Conservation (phyloP, 92 coral and sea anemone genomes). For the Paragorgia papillata region DNA sequence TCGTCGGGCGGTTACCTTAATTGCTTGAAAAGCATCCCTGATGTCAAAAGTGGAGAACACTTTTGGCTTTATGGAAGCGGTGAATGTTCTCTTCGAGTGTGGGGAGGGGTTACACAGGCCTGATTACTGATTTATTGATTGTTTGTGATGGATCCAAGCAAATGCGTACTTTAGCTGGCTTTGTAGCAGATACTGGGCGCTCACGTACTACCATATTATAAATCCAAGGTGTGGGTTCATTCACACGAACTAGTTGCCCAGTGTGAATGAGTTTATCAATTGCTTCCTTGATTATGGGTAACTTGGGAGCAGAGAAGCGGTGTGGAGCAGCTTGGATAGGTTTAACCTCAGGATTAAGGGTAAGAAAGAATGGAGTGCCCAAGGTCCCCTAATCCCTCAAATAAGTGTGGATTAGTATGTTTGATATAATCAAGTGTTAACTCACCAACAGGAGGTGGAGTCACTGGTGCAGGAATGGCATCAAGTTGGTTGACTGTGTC, state of each 20-base stretch:
- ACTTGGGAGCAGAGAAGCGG: too few species aligned
- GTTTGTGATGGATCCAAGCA: constrained; percentile 65
- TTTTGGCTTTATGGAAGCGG: constrained; percentile 59
- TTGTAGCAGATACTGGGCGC: too few species aligned
- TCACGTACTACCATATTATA: constrained; percentile 55
- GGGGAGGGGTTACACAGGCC: constrained; percentile 58
- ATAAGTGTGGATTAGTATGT: too few species aligned
- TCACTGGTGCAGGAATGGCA: too few species aligned
- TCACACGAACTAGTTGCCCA: too few species aligned
- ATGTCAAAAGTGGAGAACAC: constrained; percentile 62
- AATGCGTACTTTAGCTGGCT: constrained; percentile 56
- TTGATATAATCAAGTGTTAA: constrained; percentile 48
- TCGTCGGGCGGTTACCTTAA: constrained; percentile 43
- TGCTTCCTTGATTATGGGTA: too few species aligned
- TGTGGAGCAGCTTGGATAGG: too few species aligned
- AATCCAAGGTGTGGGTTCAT: constrained; percentile 61
- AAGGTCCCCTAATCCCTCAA: too few species aligned
- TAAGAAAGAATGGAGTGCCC: too few species aligned
- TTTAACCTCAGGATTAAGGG: too few species aligned
- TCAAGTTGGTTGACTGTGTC: too few species aligned
- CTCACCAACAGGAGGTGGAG: constrained; percentile 52
- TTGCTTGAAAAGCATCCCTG: constrained; percentile 57
- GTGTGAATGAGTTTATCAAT: too few species aligned
- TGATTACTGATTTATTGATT: constrained; percentile 56
- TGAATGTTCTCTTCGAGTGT: constrained; percentile 63